Conservation (phyloP, 2,797 vertebrate genomes). For the Neomorphus geoffroyi region DNA sequence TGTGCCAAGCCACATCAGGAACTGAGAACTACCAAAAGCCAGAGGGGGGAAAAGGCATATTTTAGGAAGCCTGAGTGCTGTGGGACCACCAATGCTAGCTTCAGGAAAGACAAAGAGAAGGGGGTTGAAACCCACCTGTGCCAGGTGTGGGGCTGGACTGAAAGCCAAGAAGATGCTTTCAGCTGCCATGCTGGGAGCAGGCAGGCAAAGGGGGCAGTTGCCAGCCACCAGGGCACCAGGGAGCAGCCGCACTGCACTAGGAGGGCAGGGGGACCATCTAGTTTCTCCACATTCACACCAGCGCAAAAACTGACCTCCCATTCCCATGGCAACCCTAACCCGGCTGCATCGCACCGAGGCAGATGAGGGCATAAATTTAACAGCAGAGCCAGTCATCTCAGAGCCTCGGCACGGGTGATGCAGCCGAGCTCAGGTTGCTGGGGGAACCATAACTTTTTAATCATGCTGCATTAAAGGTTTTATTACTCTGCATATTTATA, state of each 20-base stretch:
- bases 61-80: background rate
- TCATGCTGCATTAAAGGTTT: conserved; percentile 32
- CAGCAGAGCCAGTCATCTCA: background rate
- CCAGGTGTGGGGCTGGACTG: fast-evolving
- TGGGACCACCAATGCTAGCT: background rate
- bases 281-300: background rate
- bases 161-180: background rate
- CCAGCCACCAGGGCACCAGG: background rate
- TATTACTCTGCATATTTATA: conserved; percentile 58
- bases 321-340: conserved; percentile 60
- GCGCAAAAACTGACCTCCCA: conserved; percentile 10
- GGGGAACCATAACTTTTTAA: conserved; percentile 65
- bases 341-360: background rate
- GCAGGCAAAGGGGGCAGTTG: background rate
- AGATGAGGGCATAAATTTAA: background rate
- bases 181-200: background rate
- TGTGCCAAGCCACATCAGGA: background rate
- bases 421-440: conserved; percentile 23
- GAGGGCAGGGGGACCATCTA: background rate
- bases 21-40: background rate
- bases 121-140: background rate
- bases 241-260: background rate
- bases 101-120: background rate
- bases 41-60: background rate
- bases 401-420: fast-evolving